Evolutionary conservation across 2,888 invertebrate genomes (phyloP), one percentile per base, ranked within the genome.

Genomic region (Eurytoma californica): DNA sequence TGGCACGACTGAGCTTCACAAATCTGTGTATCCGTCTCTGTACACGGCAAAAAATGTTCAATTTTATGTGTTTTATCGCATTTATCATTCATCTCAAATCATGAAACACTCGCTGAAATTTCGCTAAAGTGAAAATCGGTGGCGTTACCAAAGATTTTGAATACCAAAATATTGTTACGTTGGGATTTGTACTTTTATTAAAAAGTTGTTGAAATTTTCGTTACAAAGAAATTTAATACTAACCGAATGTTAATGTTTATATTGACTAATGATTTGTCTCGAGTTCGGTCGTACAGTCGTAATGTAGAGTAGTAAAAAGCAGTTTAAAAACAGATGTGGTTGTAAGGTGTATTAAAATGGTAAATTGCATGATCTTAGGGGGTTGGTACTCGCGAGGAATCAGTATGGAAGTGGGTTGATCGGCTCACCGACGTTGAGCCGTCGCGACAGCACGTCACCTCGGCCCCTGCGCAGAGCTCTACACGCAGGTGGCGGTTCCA

Each of bases 401-500:
- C 89, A 89, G 70, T 85, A 86, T 78, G 85, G 86, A 72, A 84
- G 82, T 78, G 84, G 85, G 75, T 84, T 85, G 78, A 86, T 84
- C 72, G 88, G 88, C 74, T 90, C 90, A 24, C 90, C 90, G 65
- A 90, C 88, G 16, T 81, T 90, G 79, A 86, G 84, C 73, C 88
- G 90, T 78, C 89, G 90, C 63, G 90, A 90, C 82, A 90, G 88
- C 80, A 90, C 88, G 60, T 90, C 90, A 20, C 90, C 90, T 39
- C 86, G 90, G 83, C 88, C 88, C 51, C 79, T 89, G 79, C 89
- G 90, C 80, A 86, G 90, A 78, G 88, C 89, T 57, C 84, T 89
- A 73, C 88, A 90, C 84, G 89, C 89, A 39, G 88, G 89, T 79
- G 90, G 90, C 83, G 90, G 90, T 85, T 90, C 90, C 84, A 90